These are phyloP conservation scores for Podotricha telesiphe DNA, from an alignment of 2,888 invertebrate genomes.

Conservation along the genomic window DNA sequence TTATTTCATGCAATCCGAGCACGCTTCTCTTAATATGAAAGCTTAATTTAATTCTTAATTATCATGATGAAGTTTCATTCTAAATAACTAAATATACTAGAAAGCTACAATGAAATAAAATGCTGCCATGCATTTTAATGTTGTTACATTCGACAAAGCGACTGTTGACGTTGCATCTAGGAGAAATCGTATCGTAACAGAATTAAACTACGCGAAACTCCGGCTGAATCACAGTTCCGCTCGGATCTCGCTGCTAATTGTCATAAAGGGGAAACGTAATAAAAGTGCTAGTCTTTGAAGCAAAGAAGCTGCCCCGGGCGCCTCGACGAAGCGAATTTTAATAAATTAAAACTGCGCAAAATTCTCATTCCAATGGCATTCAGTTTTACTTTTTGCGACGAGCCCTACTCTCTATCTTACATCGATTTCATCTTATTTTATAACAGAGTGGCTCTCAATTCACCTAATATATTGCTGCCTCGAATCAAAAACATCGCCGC, in stretches of 20 bases:
- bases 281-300: constrained; percentile 80
- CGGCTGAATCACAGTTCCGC: constrained; percentile 64
- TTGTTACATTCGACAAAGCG: constrained; percentile 49
- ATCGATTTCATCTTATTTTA: constrained; percentile 65
- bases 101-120: constrained; percentile 25
- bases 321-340: constrained; percentile 74
- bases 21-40: constrained; percentile 10
- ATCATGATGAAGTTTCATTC: constrained; percentile 18
- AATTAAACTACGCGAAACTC: constrained; percentile 74
- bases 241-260: constrained; percentile 76
- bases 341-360: constrained; percentile 82
- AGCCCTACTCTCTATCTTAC: constrained; percentile 55
- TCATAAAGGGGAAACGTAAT: constrained; percentile 77
- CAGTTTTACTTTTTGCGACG: constrained; percentile 67
- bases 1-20: constrained; percentile 3
- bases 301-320: constrained; percentile 70
- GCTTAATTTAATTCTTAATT: neutral
- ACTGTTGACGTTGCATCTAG: constrained; percentile 67
- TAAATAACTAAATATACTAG: constrained; percentile 15
- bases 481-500: constrained; percentile 50
- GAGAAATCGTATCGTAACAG: constrained; percentile 70
- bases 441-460: constrained; percentile 61
- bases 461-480: constrained; percentile 54
- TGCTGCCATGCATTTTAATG: constrained; percentile 32
- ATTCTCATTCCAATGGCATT: constrained; percentile 77